phyloP scores from a whole-genome alignment of 1,140 invertebrate species.

The Heliconius hewitsoni region DNA sequence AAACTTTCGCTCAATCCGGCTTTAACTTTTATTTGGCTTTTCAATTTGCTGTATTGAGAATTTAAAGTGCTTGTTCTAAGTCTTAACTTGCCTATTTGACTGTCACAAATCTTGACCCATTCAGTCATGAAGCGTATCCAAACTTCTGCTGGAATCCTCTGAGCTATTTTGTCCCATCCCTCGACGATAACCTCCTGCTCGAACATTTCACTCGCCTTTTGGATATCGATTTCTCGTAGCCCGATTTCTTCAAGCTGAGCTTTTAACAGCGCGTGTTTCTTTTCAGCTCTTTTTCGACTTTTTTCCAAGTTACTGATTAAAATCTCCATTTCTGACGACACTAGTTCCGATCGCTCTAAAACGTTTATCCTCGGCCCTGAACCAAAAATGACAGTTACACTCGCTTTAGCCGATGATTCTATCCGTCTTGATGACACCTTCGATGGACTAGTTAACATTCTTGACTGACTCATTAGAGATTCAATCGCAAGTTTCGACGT shows the following conservation, averaged over 20 bases:
- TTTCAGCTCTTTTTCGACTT: slow-evolving; percentile 52
- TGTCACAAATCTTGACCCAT: slow-evolving; percentile 75
- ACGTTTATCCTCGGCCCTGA: slow-evolving; percentile 67
- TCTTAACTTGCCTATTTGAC: slow-evolving; percentile 77
- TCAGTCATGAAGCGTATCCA: slow-evolving; percentile 81
- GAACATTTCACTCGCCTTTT: slow-evolving; percentile 65
- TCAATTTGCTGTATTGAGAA: slow-evolving; percentile 74
- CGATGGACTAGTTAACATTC: slow-evolving; percentile 62
- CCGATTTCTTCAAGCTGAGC: slow-evolving; percentile 80
- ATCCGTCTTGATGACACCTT: slow-evolving; percentile 58
- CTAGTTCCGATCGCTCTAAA: slow-evolving; percentile 73
- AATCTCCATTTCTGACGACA: slow-evolving; percentile 74
- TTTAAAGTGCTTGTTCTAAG: slow-evolving; percentile 80
- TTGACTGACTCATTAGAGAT: slow-evolving; percentile 58
- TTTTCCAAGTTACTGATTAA: slow-evolving; percentile 59
- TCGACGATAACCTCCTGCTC: slow-evolving; percentile 70
- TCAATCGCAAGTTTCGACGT: slow-evolving; percentile 60
- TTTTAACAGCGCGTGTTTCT: slow-evolving; percentile 64
- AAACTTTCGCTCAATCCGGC: slow-evolving; percentile 77
- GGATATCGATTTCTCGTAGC: slow-evolving; percentile 67
- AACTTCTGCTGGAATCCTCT: slow-evolving; percentile 80
- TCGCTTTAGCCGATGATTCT: slow-evolving; percentile 65
- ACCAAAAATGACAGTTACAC: slow-evolving; percentile 60
- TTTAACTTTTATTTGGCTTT: slow-evolving; percentile 74
- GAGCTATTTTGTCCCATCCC: slow-evolving; percentile 76